phyloP scores from a whole-genome alignment of 2,888 invertebrate genomes.

The Epsilonema sp. region DNA sequence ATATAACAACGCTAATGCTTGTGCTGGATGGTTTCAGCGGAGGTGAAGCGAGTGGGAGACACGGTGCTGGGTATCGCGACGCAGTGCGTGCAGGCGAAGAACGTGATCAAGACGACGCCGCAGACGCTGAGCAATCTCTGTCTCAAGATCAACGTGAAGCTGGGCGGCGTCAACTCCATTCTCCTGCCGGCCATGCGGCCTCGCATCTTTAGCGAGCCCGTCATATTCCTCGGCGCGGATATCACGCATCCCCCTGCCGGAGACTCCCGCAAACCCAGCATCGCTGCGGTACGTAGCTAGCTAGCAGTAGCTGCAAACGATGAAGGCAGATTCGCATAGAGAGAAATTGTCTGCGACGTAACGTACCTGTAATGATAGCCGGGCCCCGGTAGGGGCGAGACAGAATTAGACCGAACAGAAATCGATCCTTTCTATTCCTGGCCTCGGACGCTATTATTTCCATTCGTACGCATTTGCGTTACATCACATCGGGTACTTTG shows the following conservation, averaged over 20 bases:
- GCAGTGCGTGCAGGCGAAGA: conserved; percentile 98
- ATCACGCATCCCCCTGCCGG: conserved; percentile 99
- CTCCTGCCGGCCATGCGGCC: conserved; percentile 78
- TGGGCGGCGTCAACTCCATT: conserved; percentile 97
- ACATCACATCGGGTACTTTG: no score
- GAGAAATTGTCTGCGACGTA: no score
- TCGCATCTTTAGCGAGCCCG: conserved; percentile 89
- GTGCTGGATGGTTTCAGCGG: no score
- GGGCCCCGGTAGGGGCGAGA: no score
- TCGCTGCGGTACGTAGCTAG: conserved; percentile 19
- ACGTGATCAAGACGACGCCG: conserved; percentile 97
- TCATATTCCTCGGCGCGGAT: conserved; percentile 97
- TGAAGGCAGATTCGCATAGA: no score
- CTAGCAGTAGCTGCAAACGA: no score
- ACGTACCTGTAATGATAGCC: no score
- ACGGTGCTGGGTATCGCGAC: conserved; percentile 98
- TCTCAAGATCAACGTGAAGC: conserved; percentile 96
- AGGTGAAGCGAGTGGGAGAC: conserved; percentile 97
- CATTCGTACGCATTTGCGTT: no score
- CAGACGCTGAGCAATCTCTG: conserved; percentile 97
- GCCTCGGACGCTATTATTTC: no score
- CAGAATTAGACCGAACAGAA: no score
- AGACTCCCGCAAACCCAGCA: conserved; percentile 88
- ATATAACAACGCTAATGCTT: no score
- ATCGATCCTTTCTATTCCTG: no score